Evolutionary conservation across 2,113 vertebrate species (phyloP).

Genomic region (Calypte anna): DNA sequence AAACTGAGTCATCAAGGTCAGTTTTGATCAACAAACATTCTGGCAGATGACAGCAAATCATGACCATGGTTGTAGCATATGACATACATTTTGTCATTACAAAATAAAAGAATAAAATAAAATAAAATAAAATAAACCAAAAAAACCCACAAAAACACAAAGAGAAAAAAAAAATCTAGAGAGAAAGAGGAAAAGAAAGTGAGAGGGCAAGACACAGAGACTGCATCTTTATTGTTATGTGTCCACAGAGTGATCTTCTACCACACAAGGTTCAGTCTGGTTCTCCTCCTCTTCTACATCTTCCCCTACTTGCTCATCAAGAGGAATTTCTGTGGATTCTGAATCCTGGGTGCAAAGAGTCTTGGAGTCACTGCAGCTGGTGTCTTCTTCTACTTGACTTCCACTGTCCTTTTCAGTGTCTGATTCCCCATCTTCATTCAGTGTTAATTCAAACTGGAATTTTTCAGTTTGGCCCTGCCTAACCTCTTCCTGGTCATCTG

Average conservation of each 20-base stretch:
- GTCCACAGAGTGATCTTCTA: slow-evolving; percentile 81
- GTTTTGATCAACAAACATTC: slow-evolving; percentile 83
- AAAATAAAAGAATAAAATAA: slow-evolving; percentile 17
- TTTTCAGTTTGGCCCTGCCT: slow-evolving; percentile 91
- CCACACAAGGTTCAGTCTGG: slow-evolving; percentile 78
- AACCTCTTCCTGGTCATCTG: slow-evolving; percentile 90
- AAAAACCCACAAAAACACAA: not conserved
- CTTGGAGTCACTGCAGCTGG: slow-evolving; percentile 97
- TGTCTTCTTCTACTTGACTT: slow-evolving; percentile 95
- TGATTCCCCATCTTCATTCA: slow-evolving; percentile 96
- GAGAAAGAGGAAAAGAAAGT: not conserved
- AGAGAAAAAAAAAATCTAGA: not conserved
- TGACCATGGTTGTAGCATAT: slow-evolving; percentile 81
- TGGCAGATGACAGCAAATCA: slow-evolving; percentile 79
- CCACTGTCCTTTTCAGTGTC: slow-evolving; percentile 97
- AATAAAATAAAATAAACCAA: slow-evolving; percentile 20
- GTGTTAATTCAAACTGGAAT: slow-evolving; percentile 97
- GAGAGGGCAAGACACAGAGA: not conserved
- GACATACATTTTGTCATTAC: slow-evolving; percentile 80
- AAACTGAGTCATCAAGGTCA: slow-evolving; percentile 88
- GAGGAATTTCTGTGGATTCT: slow-evolving; percentile 95
- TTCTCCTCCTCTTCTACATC: slow-evolving; percentile 83
- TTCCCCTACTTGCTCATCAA: slow-evolving; percentile 93
- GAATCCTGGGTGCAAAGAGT: slow-evolving; percentile 98
- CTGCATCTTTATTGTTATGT: slow-evolving; percentile 84